These are phyloP conservation scores for Caenorhabditis becei DNA, from an alignment of 2,888 invertebrate species.

Conservation along the genomic window DNA sequence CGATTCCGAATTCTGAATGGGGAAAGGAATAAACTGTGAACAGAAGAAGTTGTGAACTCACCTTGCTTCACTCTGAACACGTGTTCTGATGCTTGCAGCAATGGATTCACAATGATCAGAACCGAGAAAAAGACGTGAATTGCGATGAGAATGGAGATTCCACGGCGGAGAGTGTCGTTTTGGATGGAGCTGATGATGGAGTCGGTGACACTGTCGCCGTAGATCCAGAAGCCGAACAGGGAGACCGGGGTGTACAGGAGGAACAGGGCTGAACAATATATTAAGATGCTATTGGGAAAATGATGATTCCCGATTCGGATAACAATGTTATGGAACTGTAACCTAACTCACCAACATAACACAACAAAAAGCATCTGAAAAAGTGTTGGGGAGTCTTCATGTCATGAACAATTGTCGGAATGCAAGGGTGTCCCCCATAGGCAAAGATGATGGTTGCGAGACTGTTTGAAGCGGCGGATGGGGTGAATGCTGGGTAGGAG, in stretches of 20 bases:
- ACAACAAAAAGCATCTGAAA: conserved; percentile 52
- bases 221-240: conserved; percentile 57
- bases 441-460: conserved; percentile 68
- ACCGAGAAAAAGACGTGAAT: conserved; percentile 67
- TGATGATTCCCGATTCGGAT: too few relatives aligned
- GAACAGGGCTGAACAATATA: conserved; percentile 59
- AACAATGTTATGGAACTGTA: too few relatives aligned
- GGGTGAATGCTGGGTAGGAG: conserved; percentile 37
- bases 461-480: conserved; percentile 37
- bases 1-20: conserved; percentile 60
- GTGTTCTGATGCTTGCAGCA: conserved; percentile 63
- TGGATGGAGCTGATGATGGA: conserved; percentile 65
- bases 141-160: conserved; percentile 61
- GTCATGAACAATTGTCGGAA: conserved; percentile 66
- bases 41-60: conserved; percentile 7
- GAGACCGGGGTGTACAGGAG: conserved; percentile 64
- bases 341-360: conserved; percentile 51
- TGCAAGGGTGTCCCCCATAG: conserved; percentile 66
- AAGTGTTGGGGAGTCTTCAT: conserved; percentile 65
- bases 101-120: conserved; percentile 65
- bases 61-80: conserved; percentile 60
- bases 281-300: background rate
- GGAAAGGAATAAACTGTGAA: background rate
- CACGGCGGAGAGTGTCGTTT: conserved; percentile 39
- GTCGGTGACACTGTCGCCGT: conserved; percentile 62